These are phyloP conservation scores for Trichomalopsis sarcophagae DNA, from an alignment of 1,140 invertebrate genomes.

Conservation along the genomic window DNA sequence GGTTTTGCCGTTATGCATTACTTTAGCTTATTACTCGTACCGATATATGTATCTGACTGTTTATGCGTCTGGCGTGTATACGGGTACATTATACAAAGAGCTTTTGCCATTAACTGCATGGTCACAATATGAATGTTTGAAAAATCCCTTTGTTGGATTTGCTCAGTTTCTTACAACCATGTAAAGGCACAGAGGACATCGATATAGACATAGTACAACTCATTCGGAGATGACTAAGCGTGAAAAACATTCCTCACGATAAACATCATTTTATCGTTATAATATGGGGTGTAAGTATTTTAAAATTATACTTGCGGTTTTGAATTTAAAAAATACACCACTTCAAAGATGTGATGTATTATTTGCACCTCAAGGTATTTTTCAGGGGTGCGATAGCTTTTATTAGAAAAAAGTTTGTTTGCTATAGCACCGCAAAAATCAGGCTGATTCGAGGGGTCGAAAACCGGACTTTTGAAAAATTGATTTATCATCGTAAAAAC, in stretches of 20 bases:
- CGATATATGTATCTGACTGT: neutral
- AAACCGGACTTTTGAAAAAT: neutral
- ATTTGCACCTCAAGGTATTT: neutral
- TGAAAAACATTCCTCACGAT: slow-evolving; percentile 10
- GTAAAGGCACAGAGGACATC: neutral
- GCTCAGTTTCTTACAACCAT: slow-evolving; percentile 12
- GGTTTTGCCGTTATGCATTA: neutral
- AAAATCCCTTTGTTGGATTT: neutral
- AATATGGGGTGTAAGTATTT: neutral
- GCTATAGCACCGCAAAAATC: neutral
- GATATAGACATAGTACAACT: neutral
- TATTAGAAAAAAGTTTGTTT: neutral
- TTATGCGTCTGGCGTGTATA: neutral
- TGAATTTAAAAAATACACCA: neutral
- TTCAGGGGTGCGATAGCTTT: neutral
- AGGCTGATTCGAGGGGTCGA: neutral
- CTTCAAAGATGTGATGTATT: neutral
- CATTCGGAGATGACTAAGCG: neutral
- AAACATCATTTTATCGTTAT: neutral
- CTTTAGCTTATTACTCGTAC: neutral
- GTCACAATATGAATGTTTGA: neutral
- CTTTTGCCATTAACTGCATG: neutral
- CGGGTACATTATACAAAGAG: neutral
- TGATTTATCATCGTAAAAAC: neutral
- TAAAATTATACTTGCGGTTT: neutral